phyloP scores from a whole-genome alignment of 2,888 invertebrate genomes.

The Acanthococcus lagerstroemiae region DNA sequence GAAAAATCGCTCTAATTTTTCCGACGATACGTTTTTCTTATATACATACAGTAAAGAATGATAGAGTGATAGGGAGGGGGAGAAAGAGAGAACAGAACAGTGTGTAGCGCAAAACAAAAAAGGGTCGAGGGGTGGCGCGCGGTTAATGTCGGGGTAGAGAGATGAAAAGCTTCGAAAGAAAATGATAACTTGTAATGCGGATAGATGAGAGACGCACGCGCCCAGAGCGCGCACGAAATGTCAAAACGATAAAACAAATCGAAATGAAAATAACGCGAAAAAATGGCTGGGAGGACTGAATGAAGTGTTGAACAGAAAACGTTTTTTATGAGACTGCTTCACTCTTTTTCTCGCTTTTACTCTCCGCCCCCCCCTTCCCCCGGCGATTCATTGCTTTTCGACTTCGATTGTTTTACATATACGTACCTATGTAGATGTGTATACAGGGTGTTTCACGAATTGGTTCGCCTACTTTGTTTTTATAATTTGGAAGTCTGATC shows the following conservation, averaged over 20 bases:
- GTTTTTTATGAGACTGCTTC: no score
- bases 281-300: background rate
- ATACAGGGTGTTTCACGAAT: no score
- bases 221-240: constrained; percentile 2
- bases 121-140: background rate
- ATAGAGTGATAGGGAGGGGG: background rate
- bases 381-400: no score
- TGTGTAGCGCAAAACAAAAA: background rate
- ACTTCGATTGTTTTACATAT: no score
- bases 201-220: constrained; percentile 11
- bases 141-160: constrained; percentile 1
- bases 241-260: constrained; percentile 29
- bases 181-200: constrained; percentile 23
- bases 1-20: constrained; percentile 26
- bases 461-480: no score
- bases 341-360: no score
- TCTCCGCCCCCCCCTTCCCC: no score
- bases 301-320: background rate
- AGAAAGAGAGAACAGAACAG: background rate
- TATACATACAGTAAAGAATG: background rate
- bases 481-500: no score
- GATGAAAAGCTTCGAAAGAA: constrained; percentile 10
- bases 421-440: no score
- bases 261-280: constrained; percentile 9
- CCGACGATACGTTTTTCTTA: background rate